Evolutionary conservation across 2,888 invertebrate genomes (phyloP), one percentile per base, ranked within the genome.

Genomic region (Ophion ellenae): DNA sequence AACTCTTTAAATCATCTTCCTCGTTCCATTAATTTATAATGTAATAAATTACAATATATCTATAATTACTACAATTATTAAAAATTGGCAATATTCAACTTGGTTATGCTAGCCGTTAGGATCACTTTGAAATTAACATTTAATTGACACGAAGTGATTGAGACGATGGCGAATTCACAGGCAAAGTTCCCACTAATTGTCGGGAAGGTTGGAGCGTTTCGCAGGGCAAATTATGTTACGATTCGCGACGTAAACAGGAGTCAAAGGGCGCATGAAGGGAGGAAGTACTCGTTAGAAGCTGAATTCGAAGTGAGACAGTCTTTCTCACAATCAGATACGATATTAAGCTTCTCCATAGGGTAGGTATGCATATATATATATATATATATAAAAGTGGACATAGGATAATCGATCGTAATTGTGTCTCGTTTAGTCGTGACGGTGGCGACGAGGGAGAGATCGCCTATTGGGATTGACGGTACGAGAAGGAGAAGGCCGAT

Each of bases 351-450:
- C 11, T 17, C 14, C 11, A 53, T 53, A 4, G 53, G 53, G 64
- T 28, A 24, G 6, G 28, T 63, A 6, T 7, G 24, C 28, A n/a
- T 59, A 63, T 24, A 10, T 63, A 24, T 20, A 24, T 63, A 24
- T 47, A 53, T 53, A 14, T 53, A 14, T 53, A 17, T 53, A 57
- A 20, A 32, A 14, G n/a, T 63, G 53, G 84, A 80, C 80, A 87
- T 89, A 87, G 88, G 87, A 88, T 88, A 88, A 89, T 89, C 87
- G 87, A 89, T 89, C 85, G 88, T 88, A 89, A 89, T 89, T 88
- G 87, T 82, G 87, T 87, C 88, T 87, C 63, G 86, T 87, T 89
- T 86, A 89, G 85, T 81, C 84, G 87, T 64, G 67, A 80, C 61
- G 70, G n/a, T 32, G 83, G 87, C 77, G 81, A 76, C 70, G 67